Evolutionary conservation across 1,140 invertebrate genomes (phyloP), one percentile per base, ranked within the genome.

Genomic region (Dufourea novaeangliae): DNA sequence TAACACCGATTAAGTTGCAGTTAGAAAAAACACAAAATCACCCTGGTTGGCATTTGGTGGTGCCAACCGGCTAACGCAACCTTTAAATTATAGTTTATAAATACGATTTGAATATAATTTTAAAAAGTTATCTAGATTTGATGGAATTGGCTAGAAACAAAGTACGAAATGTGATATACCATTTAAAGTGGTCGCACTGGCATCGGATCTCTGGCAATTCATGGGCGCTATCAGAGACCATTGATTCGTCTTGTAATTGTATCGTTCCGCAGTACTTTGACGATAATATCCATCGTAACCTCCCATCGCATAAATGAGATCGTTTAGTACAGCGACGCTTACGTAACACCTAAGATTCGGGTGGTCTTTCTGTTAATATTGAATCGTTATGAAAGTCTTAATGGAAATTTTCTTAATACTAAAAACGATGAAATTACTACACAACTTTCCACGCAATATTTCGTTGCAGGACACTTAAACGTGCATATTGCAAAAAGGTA

Each of bases 201-300:
- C 95, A 79, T 97, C 96, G 8, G 95, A 96, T 79, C 96, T 91
- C 74, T 94, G 94, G 83, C 94, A 90, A 78, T 95, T 94, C 94
- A 96, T 95, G 0, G 95, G 93, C 0, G 94, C 93, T 17, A 95
- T 94, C 32, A 94, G 77, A 1, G 94, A 92, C 95, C 95, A 95
- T 50, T 95, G 94, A 82, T 95, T 95, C 8, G 91, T 93, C 25
- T 92, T 92, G 27, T 95, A 94, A 88, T 97, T 94, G 87, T 96
- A 97, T 64, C 94, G 93, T 88, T 97, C 96, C n/a, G 94, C 96
- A 0, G 94, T 95, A 81, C 95, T 95, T 80, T 96, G 94, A 17
- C 96, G 93, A 85, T 94, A 93, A 78, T 95, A 94, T 7, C 96
- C 96, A 89, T 97, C 95, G 86, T 94, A 97, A 6, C 96, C 96